Percentiles rank a stretch among this genome's conserved stretches.
phyloP scores from a whole-genome alignment of 1,140 invertebrate genomes.

The Diploscapter pachys region DNA sequence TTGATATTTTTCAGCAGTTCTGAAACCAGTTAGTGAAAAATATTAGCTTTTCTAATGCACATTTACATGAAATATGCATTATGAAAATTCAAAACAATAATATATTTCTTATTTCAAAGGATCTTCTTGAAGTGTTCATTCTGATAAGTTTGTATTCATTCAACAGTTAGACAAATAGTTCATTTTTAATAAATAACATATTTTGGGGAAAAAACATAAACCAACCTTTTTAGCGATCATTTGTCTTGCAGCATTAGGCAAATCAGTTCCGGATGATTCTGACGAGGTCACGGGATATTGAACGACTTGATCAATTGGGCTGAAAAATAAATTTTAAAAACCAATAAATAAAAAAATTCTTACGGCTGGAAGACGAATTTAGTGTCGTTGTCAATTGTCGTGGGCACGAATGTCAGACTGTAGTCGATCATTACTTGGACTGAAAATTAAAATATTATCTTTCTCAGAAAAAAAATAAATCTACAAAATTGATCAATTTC shows the following conservation, averaged over 20 bases:
- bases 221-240: slow-evolving; percentile 9
- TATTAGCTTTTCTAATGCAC: too few species aligned
- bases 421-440: too few species aligned
- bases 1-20: too few species aligned
- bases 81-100: too few species aligned
- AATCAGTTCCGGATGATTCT: slow-evolving; percentile 4
- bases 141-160: too few species aligned
- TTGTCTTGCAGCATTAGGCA: neutral
- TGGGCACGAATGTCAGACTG: slow-evolving; percentile 11
- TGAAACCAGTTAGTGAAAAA: too few species aligned
- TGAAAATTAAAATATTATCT: too few species aligned
- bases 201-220: neutral
- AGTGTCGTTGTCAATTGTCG: slow-evolving; percentile 2
- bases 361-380: slow-evolving; percentile 11
- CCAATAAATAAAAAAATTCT: neutral
- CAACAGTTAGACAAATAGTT: neutral
- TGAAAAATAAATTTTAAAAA: neutral
- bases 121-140: too few species aligned
- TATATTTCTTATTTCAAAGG: too few species aligned
- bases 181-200: slow-evolving; percentile 1
- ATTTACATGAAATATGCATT: too few species aligned
- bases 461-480: too few species aligned
- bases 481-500: neutral
- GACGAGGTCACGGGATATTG: neutral
- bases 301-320: slow-evolving; percentile 3